Percentiles rank a stretch among this genome's conserved stretches.
These are phyloP conservation scores for Otolemur garnettii DNA, from an alignment of 2,113 vertebrate genomes.

Conservation along the genomic window DNA sequence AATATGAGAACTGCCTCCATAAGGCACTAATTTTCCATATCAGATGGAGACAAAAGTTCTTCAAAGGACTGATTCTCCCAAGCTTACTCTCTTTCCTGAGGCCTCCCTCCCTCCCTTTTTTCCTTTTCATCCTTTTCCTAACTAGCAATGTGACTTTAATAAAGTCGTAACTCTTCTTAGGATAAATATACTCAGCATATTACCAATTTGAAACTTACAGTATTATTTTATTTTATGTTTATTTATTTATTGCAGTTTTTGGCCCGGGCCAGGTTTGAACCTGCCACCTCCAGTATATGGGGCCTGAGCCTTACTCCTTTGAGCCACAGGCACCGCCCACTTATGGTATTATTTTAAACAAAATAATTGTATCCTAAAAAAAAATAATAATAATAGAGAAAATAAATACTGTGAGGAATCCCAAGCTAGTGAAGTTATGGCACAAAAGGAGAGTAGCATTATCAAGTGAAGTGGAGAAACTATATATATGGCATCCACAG, in stretches of 20 bases:
- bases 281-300: no score
- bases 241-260: no score
- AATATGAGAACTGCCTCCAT: background rate
- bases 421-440: background rate
- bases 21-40: background rate
- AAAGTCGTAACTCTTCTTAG: background rate
- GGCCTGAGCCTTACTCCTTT: no score
- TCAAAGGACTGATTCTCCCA: background rate
- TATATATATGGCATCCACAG: background rate
- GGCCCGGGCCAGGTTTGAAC: no score
- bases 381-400: background rate
- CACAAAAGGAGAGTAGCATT: background rate
- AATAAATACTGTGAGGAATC: background rate
- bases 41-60: background rate
- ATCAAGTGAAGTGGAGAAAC: background rate
- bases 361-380: background rate
- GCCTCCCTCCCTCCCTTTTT: background rate
- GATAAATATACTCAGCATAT: background rate
- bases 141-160: background rate
- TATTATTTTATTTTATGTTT: background rate
- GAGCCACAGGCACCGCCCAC: background rate
- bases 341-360: background rate
- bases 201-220: background rate
- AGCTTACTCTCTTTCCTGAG: background rate
- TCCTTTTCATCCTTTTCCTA: background rate